Evolutionary conservation across 1,140 invertebrate genomes (phyloP), one percentile per base, ranked within the genome.

Genomic region (Probaryconus sp.): DNA sequence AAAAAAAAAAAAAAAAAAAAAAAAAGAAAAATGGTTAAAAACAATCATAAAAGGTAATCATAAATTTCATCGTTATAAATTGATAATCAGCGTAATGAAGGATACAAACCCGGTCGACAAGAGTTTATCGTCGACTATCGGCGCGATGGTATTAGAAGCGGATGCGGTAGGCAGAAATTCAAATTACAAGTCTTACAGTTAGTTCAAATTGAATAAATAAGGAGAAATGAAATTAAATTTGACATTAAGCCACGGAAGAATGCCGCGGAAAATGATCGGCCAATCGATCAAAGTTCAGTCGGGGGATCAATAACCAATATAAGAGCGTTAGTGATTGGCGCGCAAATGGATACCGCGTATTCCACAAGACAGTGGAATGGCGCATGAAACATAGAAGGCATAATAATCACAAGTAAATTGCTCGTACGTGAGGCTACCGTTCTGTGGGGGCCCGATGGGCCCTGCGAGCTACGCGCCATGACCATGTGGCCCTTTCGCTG

Each of bases 391-490:
- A 84, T 82, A 83, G 81, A 83, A 77, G 81, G 80, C 79, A 80
- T 75, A 86, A 87, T 86, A 85, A 87, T 87, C 84, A 84, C 81
- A 85, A 85, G 85, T 79, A 88, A 88, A 88, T 88, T 88, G 84
- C 84, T 63, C 76, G 79, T 80, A 87, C 86, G 86, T 88, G 87
- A 87, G 79, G 87, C 87, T 87, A 88, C 87, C 85, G 86, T 86
- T 79, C 77, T 79, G 78, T 64, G 74, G 71, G 65, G 37, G 71
- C 60, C 13, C 47, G 9, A 31, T 24, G 17, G 42, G 20, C 17
- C 37, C 18, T 21, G 7, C 21, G n/a, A n/a, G n/a, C n/a, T 24
- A 40, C 16, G 7, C 5, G 16, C 14, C 2, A 5, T 11, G 11
- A 2, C 13, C 21, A 24, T 24, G 16, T 42, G 38, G 16, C 16